phyloP scores from a whole-genome alignment of 2,797 vertebrate species.

The Alectoris magna region DNA sequence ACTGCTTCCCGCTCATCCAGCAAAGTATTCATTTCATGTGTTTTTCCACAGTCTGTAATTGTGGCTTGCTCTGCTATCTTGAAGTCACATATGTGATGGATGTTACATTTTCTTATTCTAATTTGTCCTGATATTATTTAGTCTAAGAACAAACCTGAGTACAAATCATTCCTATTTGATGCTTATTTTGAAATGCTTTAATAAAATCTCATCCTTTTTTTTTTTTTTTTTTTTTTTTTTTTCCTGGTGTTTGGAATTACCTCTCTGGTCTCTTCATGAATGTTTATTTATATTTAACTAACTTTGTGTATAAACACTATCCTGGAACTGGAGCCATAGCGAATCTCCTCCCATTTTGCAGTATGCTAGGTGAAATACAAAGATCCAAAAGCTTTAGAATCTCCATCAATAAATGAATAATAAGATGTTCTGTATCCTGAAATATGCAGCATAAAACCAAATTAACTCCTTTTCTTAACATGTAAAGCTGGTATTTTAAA shows the following conservation, averaged over 20 bases:
- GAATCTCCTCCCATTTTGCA: neutral
- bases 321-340: neutral
- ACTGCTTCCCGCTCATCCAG: neutral
- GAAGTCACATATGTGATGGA: accelerated
- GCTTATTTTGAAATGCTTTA: neutral
- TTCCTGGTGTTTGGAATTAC: neutral
- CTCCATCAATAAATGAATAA: neutral
- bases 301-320: neutral
- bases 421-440: neutral
- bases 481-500: neutral
- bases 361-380: accelerated
- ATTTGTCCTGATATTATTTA: neutral
- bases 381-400: neutral
- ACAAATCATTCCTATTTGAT: neutral
- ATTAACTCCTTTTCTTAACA: neutral
- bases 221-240: neutral
- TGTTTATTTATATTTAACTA: neutral
- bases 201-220: neutral
- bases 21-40: neutral
- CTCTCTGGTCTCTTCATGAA: neutral
- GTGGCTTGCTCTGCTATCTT: neutral
- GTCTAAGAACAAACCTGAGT: neutral
- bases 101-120: neutral
- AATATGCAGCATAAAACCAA: neutral
- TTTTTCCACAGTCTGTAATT: neutral